Base-by-base conservation (phyloP, 2,888 invertebrate genomes). In the Leptothorax acervorum region DNA sequence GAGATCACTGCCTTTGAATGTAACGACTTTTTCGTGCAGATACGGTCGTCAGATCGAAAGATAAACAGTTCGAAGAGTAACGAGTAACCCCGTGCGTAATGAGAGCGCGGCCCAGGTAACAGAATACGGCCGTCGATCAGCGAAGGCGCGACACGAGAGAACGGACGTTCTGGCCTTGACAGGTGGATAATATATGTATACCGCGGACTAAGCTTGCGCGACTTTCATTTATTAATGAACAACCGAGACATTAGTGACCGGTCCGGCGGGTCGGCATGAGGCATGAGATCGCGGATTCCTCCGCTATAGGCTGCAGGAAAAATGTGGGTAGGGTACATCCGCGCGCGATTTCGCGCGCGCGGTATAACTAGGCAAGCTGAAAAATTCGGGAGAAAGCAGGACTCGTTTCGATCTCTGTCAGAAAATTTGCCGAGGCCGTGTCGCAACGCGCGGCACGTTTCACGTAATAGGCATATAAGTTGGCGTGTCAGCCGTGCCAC, bases 401-500 rank as follows among this genome's bases (percentile, higher is more conserved):
- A 85, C 85, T 89, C 62, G 89, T 83, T 90, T 70, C 81, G 68
- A 51, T 75, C 63, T 68, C 65, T 85, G 86, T 87, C 85, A 90
- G 90, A 90, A 90, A 90, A 90, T 90, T 90, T 76, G 81, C 73
- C 62, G 82, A 28, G 9, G 9, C 39, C 31, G 82, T 89, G 86
- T 87, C 83, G 90, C 90, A 88, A 89, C 76, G 62, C 39, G 18
- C 51, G 39, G 39, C 53, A 79, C 76, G 71, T 84, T 76, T 90
- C 87, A 79, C 84, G 90, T 87, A 89, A 90, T 82, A 85, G 79
- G 51, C 45, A 76, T 83, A 68, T 73, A 83, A 42, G 48, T 84
- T 39, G 60, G 35, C 65, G 63, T 15, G 57, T 9, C 65, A 65
- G 9, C 23, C 42, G 35, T 35, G 55, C 60, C 66, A 60, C 57